Evolutionary conservation across 2,113 vertebrate genomes (phyloP).

Genomic region (Xerus inauris): DNA sequence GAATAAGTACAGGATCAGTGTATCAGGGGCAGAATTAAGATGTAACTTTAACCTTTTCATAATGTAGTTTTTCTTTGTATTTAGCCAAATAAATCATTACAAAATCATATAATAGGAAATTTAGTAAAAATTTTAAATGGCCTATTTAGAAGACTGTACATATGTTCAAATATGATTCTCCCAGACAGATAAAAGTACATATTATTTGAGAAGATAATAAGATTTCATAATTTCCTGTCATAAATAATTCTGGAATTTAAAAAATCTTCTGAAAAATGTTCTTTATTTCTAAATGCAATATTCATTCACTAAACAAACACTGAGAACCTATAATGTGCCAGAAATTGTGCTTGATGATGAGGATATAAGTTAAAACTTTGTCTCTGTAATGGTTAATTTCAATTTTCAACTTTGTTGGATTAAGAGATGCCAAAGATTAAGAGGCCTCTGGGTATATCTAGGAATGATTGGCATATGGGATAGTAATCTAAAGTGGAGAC

Average conservation of each 20-base stretch:
- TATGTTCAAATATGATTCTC: constrained; percentile 7
- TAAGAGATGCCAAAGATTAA: no score
- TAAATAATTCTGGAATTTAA: constrained; percentile 9
- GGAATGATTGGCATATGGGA: no score
- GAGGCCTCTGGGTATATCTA: no score
- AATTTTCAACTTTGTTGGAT: no score
- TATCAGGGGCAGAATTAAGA: neutral
- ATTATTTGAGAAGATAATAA: constrained; percentile 5
- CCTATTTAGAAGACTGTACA: neutral
- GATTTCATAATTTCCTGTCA: neutral
- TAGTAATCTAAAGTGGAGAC: no score
- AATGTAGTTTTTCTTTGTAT: neutral
- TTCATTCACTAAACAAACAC: constrained; percentile 15
- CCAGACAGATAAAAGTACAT: neutral
- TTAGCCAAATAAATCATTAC: constrained; percentile 20
- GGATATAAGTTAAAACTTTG: neutral
- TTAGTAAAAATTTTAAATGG: neutral
- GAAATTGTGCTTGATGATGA: neutral
- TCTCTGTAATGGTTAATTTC: no score
- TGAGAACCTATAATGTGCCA: neutral
- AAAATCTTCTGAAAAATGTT: constrained; percentile 1
- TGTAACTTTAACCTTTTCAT: neutral
- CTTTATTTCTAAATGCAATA: neutral
- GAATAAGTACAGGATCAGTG: neutral
- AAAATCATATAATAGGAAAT: neutral